Conservation (phyloP, 1,140 invertebrate species). For the Medauroidea extradentata region DNA sequence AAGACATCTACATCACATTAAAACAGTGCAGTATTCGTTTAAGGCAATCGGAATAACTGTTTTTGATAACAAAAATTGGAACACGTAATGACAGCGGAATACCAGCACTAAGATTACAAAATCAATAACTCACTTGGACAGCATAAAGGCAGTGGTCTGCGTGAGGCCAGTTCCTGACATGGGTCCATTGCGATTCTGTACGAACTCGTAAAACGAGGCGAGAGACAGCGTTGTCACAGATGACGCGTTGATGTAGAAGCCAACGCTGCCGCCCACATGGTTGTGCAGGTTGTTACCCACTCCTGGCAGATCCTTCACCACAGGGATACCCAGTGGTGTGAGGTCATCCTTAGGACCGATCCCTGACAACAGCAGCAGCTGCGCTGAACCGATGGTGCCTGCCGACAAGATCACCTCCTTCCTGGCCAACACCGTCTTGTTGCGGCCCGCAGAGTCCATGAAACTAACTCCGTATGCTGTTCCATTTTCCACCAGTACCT, state of each 20-base stretch:
- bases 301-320: constrained; percentile 44
- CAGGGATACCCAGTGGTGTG: constrained; percentile 24
- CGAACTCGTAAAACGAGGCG: constrained; percentile 39
- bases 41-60: too few species aligned
- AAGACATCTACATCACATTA: too few species aligned
- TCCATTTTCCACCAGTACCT: constrained; percentile 19
- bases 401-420: constrained; percentile 41
- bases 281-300: constrained; percentile 56
- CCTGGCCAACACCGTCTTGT: constrained; percentile 10
- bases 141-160: constrained; percentile 36
- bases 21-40: too few species aligned
- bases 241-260: constrained; percentile 36
- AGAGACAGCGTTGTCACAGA: constrained; percentile 27
- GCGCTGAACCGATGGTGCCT: constrained; percentile 38
- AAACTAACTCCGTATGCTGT: constrained; percentile 23
- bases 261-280: constrained; percentile 44
- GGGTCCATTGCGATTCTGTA: constrained; percentile 40
- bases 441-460: constrained; percentile 14
- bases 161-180: constrained; percentile 47
- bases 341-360: constrained; percentile 46
- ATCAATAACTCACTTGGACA: constrained; percentile 36
- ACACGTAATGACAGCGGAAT: too few species aligned
- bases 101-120: too few species aligned
- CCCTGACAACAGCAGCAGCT: constrained; percentile 49
- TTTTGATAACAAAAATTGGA: too few species aligned